Evolutionary conservation across 1,140 invertebrate genomes (phyloP).

Genomic region (Drosophila triauraria): DNA sequence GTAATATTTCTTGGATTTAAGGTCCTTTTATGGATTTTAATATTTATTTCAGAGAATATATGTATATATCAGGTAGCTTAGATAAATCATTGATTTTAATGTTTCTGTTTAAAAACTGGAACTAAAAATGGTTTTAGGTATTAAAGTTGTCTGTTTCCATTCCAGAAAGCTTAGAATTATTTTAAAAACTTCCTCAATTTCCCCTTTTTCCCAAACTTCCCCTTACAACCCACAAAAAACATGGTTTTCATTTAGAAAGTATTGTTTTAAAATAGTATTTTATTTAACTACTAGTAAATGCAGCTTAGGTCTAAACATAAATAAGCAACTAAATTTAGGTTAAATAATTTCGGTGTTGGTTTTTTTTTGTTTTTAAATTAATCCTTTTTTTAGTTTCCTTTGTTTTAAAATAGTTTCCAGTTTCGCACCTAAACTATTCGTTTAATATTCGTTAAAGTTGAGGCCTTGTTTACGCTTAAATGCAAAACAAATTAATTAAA

Average conservation of each 20-base stretch:
- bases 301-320: constrained; percentile 81
- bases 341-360: constrained; percentile 50
- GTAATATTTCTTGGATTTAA: no score
- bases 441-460: constrained; percentile 62
- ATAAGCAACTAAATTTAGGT: constrained; percentile 77
- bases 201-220: neutral
- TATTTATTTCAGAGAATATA: constrained; percentile 6
- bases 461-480: constrained; percentile 76
- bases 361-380: constrained; percentile 33
- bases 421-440: constrained; percentile 62
- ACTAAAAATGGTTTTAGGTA: no score
- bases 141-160: no score
- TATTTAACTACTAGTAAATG: constrained; percentile 84
- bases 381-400: constrained; percentile 49
- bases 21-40: no score
- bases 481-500: constrained; percentile 85
- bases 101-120: no score
- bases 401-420: constrained; percentile 49
- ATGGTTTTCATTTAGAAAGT: neutral
- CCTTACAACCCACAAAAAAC: neutral
- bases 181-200: no score
- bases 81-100: no score
- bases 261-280: constrained; percentile 51
- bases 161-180: no score
- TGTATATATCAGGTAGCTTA: no score